These are phyloP conservation scores for Bombus pascuorum DNA, from an alignment of 1,140 invertebrate genomes.

Conservation along the genomic window DNA sequence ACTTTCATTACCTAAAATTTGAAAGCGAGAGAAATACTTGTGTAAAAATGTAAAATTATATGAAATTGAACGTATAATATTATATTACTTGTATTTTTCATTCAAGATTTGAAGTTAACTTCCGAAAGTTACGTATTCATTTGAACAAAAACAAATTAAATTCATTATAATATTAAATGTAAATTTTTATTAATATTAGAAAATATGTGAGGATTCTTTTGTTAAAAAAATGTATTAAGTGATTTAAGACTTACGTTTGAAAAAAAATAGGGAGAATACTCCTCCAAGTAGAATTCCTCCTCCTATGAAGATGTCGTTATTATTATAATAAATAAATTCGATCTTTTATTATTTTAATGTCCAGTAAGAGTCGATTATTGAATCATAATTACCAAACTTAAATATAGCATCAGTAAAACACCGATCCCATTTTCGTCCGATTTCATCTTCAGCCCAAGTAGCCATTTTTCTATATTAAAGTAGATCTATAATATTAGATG, in stretches of 20 bases:
- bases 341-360: neutral
- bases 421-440: constrained; percentile 82
- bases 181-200: neutral
- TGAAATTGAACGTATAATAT: neutral
- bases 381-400: constrained; percentile 79
- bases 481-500: constrained; percentile 26
- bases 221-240: constrained; percentile 17
- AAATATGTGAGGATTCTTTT: constrained; percentile 8
- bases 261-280: constrained; percentile 87
- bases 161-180: neutral
- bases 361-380: constrained; percentile 7
- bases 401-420: constrained; percentile 81
- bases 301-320: constrained; percentile 81
- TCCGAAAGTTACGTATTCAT: neutral
- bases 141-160: neutral
- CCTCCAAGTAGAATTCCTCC: constrained; percentile 87
- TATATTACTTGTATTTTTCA: constrained; percentile 3
- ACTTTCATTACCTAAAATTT: neutral
- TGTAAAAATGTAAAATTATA: neutral
- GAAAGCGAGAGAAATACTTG: neutral
- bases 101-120: constrained; percentile 1
- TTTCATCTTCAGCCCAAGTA: constrained; percentile 79
- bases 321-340: constrained; percentile 4
- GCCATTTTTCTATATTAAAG: constrained; percentile 76
- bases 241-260: constrained; percentile 79